Evolutionary conservation across 2,113 vertebrate species (phyloP), one percentile per base, ranked within the genome.

Genomic region (Elephas maximus): DNA sequence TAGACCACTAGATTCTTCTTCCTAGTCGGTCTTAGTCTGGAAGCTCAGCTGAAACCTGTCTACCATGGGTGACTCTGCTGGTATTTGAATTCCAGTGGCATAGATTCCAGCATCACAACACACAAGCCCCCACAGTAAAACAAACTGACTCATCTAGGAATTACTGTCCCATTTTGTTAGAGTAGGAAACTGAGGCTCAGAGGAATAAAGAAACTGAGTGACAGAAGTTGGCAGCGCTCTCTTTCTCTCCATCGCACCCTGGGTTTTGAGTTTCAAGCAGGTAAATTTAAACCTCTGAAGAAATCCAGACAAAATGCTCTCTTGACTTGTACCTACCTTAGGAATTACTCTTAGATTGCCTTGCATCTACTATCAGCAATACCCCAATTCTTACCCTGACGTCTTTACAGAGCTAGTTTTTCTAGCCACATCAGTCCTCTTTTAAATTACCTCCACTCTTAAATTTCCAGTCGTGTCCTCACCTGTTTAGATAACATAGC

Each of bases 401-500:
- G 48, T 67, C 8, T 45, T n/a, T 2, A n/a, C 24, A 77, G 57
- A 12, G 17, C 33, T 7, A 24, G 37, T 23, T 45, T 78, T 73
- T 88, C 15, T 45, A 48, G 37, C 44, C n/a, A 14, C 8, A 12
- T 79, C 44, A 6, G n/a, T 6, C 15, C 44, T 7, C 33, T 88
- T 89, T 92, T 30, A 74, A 89, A 69, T 69, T 62, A 76, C 15
- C 45, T 91, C 80, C 71, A 11, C 77, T 41, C 24, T 65, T 74
- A 67, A 57, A 45, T 89, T 77, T 92, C 89, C 77, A 80, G 15
- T 78, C 9, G 18, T 1, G 6, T 62, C 30, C 95, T 94, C 71
- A 97, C 97, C 92, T 74, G 10, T 90, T 94, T 96, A 18, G 62
- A 24, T 81, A 60, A 20, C 17, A 45, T 12, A 24, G 6, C 20